Percentiles rank a stretch among this genome's conserved stretches.
Evolutionary conservation across 2,797 vertebrate species (phyloP).

Genomic region (Synanceia verrucosa): DNA sequence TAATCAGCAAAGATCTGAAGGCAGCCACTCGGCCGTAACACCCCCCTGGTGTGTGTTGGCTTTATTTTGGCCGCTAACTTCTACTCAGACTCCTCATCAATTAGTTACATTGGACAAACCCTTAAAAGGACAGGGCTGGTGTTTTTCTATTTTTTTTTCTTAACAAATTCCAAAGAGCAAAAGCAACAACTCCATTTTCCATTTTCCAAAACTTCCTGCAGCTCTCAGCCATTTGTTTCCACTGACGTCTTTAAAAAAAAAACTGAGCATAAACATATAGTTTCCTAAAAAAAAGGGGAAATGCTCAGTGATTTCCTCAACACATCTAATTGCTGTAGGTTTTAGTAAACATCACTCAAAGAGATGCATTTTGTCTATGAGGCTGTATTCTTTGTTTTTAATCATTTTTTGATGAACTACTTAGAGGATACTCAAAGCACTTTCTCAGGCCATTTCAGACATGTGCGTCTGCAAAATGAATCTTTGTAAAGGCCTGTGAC

Average conservation of each 20-base stretch:
- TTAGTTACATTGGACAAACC: slow-evolving; percentile 24
- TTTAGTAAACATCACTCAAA: neutral
- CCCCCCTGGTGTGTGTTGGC: neutral
- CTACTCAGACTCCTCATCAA: slow-evolving; percentile 23
- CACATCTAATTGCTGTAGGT: neutral
- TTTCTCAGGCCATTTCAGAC: neutral
- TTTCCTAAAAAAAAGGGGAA: neutral
- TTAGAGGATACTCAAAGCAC: neutral
- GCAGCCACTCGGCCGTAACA: slow-evolving; percentile 48
- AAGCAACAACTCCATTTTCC: neutral
- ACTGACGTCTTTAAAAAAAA: too few species aligned
- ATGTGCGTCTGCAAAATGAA: neutral
- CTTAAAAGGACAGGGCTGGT: neutral
- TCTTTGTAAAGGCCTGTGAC: neutral
- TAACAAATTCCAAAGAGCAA: neutral
- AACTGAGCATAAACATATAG: too few species aligned
- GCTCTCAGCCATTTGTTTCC: neutral
- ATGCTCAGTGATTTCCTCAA: neutral
- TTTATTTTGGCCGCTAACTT: slow-evolving; percentile 33
- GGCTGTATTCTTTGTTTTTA: neutral
- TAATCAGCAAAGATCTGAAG: slow-evolving; percentile 72
- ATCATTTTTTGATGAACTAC: neutral
- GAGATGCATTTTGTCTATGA: too few species aligned
- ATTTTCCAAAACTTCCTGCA: neutral
- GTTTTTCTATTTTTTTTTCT: neutral